phyloP scores from a whole-genome alignment of 2,113 vertebrate species.

The Oryzias woworae region DNA sequence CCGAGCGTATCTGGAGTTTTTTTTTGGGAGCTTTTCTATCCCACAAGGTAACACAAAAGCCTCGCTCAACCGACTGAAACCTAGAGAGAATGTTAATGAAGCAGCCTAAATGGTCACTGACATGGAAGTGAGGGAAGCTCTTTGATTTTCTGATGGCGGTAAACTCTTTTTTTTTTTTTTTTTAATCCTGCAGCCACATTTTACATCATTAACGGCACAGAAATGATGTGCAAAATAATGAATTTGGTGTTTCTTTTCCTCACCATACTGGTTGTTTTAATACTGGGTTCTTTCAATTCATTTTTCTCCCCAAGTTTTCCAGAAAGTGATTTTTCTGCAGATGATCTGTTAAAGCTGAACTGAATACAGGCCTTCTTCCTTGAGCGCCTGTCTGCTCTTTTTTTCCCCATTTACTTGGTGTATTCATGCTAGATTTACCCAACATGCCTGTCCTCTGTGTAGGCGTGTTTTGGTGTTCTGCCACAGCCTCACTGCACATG shows the following conservation, averaged over 20 bases:
- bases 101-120: constrained; percentile 62
- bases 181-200: constrained; percentile 30
- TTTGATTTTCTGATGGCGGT: constrained; percentile 37
- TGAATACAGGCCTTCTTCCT: constrained; percentile 27
- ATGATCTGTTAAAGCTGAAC: constrained; percentile 44
- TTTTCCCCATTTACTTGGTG: constrained; percentile 30
- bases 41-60: constrained; percentile 50
- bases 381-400: constrained; percentile 21
- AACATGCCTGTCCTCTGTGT: neutral
- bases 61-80: constrained; percentile 39
- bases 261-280: neutral
- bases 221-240: neutral
- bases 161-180: constrained; percentile 31
- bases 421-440: constrained; percentile 37
- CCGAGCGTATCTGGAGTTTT: neutral
- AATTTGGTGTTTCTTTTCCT: constrained; percentile 11
- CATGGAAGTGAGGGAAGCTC: constrained; percentile 44
- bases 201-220: constrained; percentile 33
- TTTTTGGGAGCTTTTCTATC: neutral
- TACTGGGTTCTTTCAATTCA: neutral
- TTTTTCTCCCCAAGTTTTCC: no score
- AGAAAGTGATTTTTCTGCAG: constrained; percentile 30
- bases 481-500: constrained; percentile 52
- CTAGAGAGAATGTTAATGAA: constrained; percentile 72
- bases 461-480: constrained; percentile 27